Evolutionary conservation across 2,888 invertebrate genomes (phyloP).

Genomic region (Philereme vetulata): DNA sequence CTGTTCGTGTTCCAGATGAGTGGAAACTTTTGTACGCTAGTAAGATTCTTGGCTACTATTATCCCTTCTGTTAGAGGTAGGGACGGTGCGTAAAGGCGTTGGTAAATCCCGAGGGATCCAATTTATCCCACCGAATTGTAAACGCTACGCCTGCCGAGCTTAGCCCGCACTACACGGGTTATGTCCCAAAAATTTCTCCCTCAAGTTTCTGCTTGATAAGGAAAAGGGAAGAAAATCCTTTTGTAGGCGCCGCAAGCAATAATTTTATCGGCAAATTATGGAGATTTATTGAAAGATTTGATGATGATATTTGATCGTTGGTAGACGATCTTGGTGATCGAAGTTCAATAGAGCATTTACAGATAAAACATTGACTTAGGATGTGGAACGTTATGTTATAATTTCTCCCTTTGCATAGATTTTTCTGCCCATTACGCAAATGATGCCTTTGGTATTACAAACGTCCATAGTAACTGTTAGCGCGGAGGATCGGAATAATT

Average conservation of each 20-base stretch:
- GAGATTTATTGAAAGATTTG: conserved; percentile 35
- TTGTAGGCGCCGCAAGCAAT: conserved; percentile 44
- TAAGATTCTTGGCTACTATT: not conserved
- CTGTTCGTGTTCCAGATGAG: too few relatives aligned
- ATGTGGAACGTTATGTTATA: too few relatives aligned
- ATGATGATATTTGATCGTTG: conserved; percentile 22
- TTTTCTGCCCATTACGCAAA: too few relatives aligned
- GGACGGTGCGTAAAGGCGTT: conserved; percentile 61
- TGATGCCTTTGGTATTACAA: too few relatives aligned
- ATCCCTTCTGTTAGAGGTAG: conserved; percentile 41
- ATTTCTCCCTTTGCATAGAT: too few relatives aligned
- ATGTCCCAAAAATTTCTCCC: conserved; percentile 56
- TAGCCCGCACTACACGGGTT: conserved; percentile 61
- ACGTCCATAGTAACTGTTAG: too few relatives aligned
- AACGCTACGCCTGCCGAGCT: conserved; percentile 60
- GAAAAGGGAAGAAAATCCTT: conserved; percentile 52
- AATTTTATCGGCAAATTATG: conserved; percentile 43
- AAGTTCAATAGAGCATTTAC: conserved; percentile 3
- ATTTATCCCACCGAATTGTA: conserved; percentile 69
- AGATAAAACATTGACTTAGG: not conserved
- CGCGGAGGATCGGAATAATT: too few relatives aligned
- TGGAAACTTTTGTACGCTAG: not conserved
- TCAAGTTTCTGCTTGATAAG: conserved; percentile 59
- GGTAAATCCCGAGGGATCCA: conserved; percentile 73
- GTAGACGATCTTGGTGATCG: conserved; percentile 7